Conservation (phyloP, 2,113 vertebrate species). For the Muntiacus reevesi region DNA sequence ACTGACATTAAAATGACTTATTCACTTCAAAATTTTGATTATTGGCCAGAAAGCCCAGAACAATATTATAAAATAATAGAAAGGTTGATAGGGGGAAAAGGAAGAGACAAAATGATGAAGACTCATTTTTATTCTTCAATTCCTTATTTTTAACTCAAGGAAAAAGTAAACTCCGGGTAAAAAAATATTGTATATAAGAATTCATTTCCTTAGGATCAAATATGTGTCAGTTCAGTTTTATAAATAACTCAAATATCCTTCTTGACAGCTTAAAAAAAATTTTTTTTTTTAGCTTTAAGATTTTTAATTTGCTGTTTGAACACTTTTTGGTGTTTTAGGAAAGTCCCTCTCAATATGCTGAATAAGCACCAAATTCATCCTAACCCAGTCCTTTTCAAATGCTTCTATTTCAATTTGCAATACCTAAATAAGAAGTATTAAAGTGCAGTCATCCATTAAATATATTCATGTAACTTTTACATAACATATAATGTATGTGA, state of each 20-base stretch:
- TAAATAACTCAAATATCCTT: background rate
- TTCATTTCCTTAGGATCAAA: background rate
- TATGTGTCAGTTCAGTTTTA: background rate
- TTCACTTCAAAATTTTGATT: slow-evolving; percentile 26
- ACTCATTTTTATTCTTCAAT: background rate
- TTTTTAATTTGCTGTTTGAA: background rate
- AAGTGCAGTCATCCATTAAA: background rate
- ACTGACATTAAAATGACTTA: slow-evolving; percentile 50
- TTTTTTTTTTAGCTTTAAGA: background rate
- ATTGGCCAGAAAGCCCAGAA: background rate
- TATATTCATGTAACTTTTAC: background rate
- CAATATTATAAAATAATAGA: background rate
- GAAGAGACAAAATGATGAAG: background rate
- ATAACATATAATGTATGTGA: background rate
- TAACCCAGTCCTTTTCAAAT: background rate
- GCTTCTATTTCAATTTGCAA: background rate
- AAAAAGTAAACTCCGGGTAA: background rate
- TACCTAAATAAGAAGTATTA: background rate
- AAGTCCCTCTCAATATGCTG: background rate
- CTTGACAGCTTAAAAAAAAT: background rate
- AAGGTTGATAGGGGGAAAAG: background rate
- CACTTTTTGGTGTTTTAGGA: background rate
- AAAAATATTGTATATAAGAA: background rate
- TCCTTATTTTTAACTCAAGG: background rate
- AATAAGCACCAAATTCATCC: background rate